A percentile compares a stretch with the other conserved stretches of the same genome.
Evolutionary conservation across 1,140 invertebrate species (phyloP).

Genomic region (Lethocerus indicus): DNA sequence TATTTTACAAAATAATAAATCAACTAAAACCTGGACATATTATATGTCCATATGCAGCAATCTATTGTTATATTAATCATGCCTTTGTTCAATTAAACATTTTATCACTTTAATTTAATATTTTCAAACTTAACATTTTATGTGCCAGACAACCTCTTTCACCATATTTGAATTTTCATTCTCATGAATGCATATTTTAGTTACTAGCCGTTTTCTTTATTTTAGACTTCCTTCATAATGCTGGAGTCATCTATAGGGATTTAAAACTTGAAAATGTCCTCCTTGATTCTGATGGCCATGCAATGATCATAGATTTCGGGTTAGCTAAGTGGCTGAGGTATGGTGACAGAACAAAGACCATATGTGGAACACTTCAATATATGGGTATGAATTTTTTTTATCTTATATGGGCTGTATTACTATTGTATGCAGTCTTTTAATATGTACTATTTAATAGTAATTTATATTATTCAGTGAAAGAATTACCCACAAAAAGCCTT

Average conservation of each 20-base stretch:
- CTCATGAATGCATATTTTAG: neutral
- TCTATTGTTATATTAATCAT: neutral
- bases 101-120: neutral
- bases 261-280: constrained; percentile 83
- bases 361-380: constrained; percentile 82
- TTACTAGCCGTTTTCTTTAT: constrained; percentile 18
- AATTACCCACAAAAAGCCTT: too few relatives aligned
- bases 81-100: neutral
- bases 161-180: neutral
- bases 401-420: too few relatives aligned
- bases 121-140: neutral
- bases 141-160: neutral
- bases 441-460: too few relatives aligned
- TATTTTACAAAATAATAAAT: neutral
- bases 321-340: constrained; percentile 74
- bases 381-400: constrained; percentile 46
- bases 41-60: neutral
- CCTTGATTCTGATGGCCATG: constrained; percentile 59
- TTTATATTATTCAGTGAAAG: too few relatives aligned
- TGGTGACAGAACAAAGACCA: constrained; percentile 57
- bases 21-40: neutral
- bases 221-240: constrained; percentile 81
- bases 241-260: constrained; percentile 79
- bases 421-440: too few relatives aligned
- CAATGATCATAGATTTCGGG: constrained; percentile 82